Base-by-base conservation (phyloP, 2,797 vertebrate genomes). In the Syngnathus acus region DNA sequence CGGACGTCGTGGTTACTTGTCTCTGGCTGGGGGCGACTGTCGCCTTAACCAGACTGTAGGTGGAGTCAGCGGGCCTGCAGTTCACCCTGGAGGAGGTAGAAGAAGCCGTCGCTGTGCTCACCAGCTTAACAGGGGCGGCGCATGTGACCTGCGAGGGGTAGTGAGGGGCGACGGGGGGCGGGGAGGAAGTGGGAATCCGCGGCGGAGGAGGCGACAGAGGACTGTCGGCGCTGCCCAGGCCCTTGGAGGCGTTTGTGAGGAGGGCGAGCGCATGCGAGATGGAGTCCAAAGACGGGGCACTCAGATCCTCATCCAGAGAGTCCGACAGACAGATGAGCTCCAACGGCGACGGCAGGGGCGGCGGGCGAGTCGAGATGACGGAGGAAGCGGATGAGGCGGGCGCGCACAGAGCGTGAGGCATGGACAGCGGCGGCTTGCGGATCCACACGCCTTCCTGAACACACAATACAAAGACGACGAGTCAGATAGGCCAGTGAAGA, bases 291-390 rank as follows among this genome's bases (percentile, higher is more conserved):
- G 95, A 94, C 57, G 95, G 93, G 8, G 93, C 91, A 1, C 92
- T 91, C 68, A 98, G 91, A 70, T 98, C 95, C 81, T 98, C 97
- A 59, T 98, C 96, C 79, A 98, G 90, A 0, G 96, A 99, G 82
- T 98, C 96, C 0, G 96, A 97, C 66, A 98, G 89, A 83, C 94
- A 98, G 88, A 98, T 98, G 0, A 93, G 94, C 86, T 98, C 95
- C 0, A 92, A 92, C 68, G 90, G 89, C 61, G 89, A 89, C 64
- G 88, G 81, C 3, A 75, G 70, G 26, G 82, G 82, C n/a, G 82
- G 78, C 16, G 82, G 78, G 65, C 90, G 71, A 72, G 3, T 63
- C 64, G 79, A 68, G 63, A 66, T 74, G 67, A 73, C 65, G 58
- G 45, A 54, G 0, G 77, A 71, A 1, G 72, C 57, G 59, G 76